Percentiles rank a stretch among this genome's conserved stretches.
Conservation (phyloP, 2,888 invertebrate genomes). For the Seira sanloemensis region DNA sequence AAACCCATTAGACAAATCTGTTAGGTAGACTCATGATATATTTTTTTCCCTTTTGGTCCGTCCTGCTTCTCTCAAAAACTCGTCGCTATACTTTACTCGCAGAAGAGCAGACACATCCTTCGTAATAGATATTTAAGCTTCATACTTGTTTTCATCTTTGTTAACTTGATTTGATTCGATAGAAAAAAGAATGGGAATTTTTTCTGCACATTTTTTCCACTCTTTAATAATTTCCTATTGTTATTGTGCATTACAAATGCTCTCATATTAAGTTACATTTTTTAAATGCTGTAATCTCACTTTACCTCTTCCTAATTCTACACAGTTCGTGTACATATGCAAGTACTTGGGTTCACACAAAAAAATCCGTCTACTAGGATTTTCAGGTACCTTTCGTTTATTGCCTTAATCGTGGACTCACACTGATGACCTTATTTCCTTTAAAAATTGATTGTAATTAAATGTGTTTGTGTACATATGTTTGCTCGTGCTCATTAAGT, state of each 20-base stretch:
- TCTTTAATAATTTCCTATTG: not conserved
- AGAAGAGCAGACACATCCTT: no score
- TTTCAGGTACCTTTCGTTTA: not conserved
- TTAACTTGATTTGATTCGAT: not conserved
- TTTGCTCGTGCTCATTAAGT: no score
- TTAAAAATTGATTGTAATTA: not conserved
- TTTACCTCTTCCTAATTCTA: not conserved
- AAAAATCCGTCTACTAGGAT: not conserved
- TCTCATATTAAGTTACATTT: no score
- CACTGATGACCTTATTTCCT: not conserved
- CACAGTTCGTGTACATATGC: no score
- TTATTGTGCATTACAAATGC: no score
- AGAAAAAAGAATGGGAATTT: not conserved
- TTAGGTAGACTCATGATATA: not conserved
- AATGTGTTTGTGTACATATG: no score
- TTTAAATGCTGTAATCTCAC: no score
- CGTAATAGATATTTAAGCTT: no score
- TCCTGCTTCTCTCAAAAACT: not conserved
- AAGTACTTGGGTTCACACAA: no score
- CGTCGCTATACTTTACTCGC: not conserved
- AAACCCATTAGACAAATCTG: not conserved
- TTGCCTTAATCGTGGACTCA: not conserved
- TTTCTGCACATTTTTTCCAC: not conserved
- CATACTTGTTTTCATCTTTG: not conserved
- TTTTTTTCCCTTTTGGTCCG: no score